Evolutionary conservation across 2,888 invertebrate genomes (phyloP), one percentile per base, ranked within the genome.

Genomic region (Lasioglossum figueresi): DNA sequence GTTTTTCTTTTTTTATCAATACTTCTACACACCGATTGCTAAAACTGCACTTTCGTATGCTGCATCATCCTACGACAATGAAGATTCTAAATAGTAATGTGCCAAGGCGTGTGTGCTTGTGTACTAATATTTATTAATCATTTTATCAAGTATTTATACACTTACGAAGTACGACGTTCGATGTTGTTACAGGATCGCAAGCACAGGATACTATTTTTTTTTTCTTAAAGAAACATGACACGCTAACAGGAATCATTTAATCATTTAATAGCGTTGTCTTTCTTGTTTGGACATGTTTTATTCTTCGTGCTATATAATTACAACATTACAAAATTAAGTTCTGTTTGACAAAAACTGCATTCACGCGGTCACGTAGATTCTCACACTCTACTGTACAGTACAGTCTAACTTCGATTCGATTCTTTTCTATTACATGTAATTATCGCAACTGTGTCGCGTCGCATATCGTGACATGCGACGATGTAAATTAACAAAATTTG

Each of bases 71-170:
- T 72, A 75, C n/a, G 31, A 68, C 43, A 66, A 40, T 27, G n/a
- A 40, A 70, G 81, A 63, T 88, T 86, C 82, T 77, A 75, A 88
- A 75, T 73, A 75, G 74, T 82, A 76, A 85, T 85, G 91, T 90
- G 89, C 88, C 90, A 90, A 91, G 81, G 76, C 66, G 73, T 91
- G 71, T 71, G 71, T 91, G 76, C 82, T 89, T 89, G 68, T 79
- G 75, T 63, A 59, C 73, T 79, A 83, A 85, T 80, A 56, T 73
- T 84, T 76, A 77, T 52, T 31, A 52, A 79, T 79, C 70, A 72
- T 83, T 48, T 75, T 87, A 88, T 85, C 90, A 85, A 84, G 79
- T 83, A 88, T 81, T 68, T 81, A 72, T 79, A 83, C 80, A 86
- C 77, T 66, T 70, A 76, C 71, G 63, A 79, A 43, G 74, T 83